Conservation (phyloP, 2,888 invertebrate species). For the Nephrotoma flavescens region DNA sequence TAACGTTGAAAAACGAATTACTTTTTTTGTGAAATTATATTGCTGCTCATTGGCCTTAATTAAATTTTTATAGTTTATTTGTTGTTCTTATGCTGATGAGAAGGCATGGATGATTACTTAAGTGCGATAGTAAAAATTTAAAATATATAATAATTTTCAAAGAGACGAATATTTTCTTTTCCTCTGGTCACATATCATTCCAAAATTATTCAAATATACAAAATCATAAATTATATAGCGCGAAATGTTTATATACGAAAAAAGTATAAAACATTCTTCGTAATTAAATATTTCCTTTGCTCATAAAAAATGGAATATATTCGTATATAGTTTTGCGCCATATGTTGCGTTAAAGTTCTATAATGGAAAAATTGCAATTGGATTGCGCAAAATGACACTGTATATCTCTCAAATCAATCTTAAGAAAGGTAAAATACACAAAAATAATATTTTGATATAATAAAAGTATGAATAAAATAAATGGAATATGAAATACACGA, state of each 20-base stretch:
- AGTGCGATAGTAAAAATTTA: not conserved
- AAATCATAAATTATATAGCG: not conserved
- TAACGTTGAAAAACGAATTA: not conserved
- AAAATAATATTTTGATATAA: not conserved
- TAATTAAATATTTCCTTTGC: not conserved
- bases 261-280: not conserved
- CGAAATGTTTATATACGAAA: not conserved
- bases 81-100: not conserved
- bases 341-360: not conserved
- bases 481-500: not conserved
- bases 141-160: not conserved
- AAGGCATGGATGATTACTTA: not conserved
- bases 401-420: not conserved
- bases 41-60: not conserved
- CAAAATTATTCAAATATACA: not conserved
- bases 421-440: not conserved
- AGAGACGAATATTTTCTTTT: not conserved
- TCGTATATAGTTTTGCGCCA: not conserved
- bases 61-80: not conserved
- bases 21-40: not conserved
- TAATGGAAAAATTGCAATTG: not conserved
- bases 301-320: not conserved
- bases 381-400: not conserved
- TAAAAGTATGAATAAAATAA: not conserved
- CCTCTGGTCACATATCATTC: not conserved